Conservation (phyloP, 2,888 invertebrate species). For the Coecobrya sp. region DNA sequence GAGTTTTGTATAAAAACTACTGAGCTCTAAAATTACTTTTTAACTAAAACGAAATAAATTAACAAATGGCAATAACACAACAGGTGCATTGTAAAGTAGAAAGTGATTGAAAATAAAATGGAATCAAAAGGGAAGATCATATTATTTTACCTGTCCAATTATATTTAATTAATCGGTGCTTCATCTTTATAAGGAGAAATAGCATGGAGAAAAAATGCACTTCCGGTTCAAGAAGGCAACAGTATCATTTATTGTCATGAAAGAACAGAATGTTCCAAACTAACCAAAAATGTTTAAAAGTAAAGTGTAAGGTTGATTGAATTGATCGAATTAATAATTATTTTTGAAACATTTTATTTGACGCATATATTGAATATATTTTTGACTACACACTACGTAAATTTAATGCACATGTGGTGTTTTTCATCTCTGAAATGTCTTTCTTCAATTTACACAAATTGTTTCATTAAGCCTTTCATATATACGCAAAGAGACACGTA, state of each 20-base stretch:
- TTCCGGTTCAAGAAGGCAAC: no score
- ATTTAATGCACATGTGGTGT: slow-evolving; percentile 80
- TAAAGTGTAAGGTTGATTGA: background rate
- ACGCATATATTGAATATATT: slow-evolving; percentile 20
- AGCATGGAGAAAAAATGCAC: no score
- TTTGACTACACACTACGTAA: slow-evolving; percentile 19
- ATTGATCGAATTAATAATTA: background rate
- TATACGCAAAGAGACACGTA: background rate
- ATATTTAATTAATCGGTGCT: no score
- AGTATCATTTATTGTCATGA: no score
- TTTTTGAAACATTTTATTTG: slow-evolving; percentile 38
- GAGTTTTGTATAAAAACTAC: no score
- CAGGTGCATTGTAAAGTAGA: background rate
- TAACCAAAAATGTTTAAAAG: background rate
- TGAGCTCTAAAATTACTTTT: no score
- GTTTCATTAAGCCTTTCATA: slow-evolving; percentile 47
- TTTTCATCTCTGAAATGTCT: slow-evolving; percentile 79
- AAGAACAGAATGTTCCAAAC: no score
- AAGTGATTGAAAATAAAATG: background rate
- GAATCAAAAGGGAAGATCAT: background rate
- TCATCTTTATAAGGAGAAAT: no score
- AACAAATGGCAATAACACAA: background rate
- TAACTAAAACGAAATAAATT: background rate
- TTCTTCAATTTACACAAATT: slow-evolving; percentile 68
- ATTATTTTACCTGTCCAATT: no score